These are phyloP conservation scores for Ischnus inquisitorius DNA, from an alignment of 2,888 invertebrate genomes.

Conservation along the genomic window DNA sequence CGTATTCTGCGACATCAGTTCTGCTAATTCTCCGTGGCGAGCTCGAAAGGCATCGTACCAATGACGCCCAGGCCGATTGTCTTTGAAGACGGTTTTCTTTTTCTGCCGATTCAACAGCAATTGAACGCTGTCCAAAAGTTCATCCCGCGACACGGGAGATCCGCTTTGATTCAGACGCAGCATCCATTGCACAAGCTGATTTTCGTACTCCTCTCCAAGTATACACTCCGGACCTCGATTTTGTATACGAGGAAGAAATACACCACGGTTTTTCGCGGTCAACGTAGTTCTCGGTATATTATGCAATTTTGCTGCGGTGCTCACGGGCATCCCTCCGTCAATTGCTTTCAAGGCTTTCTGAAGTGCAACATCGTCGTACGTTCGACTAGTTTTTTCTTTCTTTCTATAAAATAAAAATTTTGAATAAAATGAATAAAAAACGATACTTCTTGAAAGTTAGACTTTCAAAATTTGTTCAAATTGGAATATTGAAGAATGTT, in stretches of 20 bases:
- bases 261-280: conserved; percentile 13
- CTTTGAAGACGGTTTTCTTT: conserved; percentile 67
- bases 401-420: conserved; percentile 21
- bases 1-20: conserved; percentile 74
- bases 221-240: conserved; percentile 29
- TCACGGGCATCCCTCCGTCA: conserved; percentile 22
- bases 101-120: conserved; percentile 60
- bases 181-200: conserved; percentile 71
- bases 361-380: conserved; percentile 1
- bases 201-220: conserved; percentile 40
- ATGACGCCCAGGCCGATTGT: conserved; percentile 75
- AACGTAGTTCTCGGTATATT: conserved; percentile 38
- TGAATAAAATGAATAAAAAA: conserved; percentile 3
- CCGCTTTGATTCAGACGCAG: conserved; percentile 68
- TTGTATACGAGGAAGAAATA: conserved; percentile 19
- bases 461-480: no score
- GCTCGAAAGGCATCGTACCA: conserved; percentile 75
- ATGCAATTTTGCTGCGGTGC: conserved; percentile 13
- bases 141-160: conserved; percentile 71
- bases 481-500: no score
- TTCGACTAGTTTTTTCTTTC: conserved; percentile 14
- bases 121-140: conserved; percentile 71
- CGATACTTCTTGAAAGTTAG: no score
- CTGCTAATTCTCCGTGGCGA: conserved; percentile 72
- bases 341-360: conserved; percentile 11